Conservation (phyloP, 2,797 vertebrate species). For the Pelobates cultripes region DNA sequence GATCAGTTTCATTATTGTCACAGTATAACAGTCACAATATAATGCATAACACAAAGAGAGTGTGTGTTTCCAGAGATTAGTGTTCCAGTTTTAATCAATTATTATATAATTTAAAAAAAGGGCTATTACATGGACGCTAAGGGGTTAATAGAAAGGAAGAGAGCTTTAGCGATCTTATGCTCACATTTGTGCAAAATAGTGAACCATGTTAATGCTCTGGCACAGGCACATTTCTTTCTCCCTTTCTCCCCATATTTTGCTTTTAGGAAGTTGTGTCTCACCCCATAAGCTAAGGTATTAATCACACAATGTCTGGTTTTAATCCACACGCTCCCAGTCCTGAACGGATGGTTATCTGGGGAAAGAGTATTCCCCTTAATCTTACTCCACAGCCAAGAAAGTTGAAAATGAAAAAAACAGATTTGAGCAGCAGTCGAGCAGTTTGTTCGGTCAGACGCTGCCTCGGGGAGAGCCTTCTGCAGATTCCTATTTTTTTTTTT, state of each 20-base stretch:
- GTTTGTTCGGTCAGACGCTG: conserved; percentile 63
- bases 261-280: conserved; percentile 77
- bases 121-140: no score
- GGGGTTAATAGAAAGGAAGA: no score
- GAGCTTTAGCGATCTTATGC: background rate
- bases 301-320: conserved; percentile 82
- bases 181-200: background rate
- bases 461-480: conserved; percentile 71
- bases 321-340: conserved; percentile 77
- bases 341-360: conserved; percentile 78
- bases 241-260: conserved; percentile 57
- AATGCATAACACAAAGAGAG: background rate
- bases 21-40: background rate
- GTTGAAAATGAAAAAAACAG: conserved; percentile 80
- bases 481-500: conserved; percentile 65
- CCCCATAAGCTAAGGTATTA: conserved; percentile 78
- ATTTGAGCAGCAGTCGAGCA: conserved; percentile 65
- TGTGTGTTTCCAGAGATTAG: background rate
- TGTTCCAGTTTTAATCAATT: background rate
- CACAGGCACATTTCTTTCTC: conserved; percentile 6
- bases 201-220: conserved; percentile 14
- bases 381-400: conserved; percentile 73
- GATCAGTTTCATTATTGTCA: no score
- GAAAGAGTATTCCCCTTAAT: conserved; percentile 77
- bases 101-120: no score